Base-by-base conservation (phyloP, 2,113 vertebrate species). In the Tor tambroides region DNA sequence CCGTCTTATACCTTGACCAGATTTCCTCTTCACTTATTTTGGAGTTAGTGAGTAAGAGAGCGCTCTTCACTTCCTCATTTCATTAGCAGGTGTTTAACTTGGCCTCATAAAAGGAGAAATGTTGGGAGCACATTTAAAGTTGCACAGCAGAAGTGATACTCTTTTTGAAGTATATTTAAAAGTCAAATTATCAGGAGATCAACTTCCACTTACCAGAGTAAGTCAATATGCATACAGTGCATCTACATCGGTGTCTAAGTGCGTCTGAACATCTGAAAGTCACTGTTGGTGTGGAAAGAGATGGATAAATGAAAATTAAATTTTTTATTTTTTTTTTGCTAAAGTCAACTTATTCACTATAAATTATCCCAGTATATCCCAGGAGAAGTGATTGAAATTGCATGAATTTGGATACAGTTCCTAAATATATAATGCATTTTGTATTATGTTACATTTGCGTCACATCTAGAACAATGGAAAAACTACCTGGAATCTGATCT, bases 11-110 rank as follows among this genome's bases (percentile, higher is more conserved):
- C 80, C 88, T 63, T 61, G 78, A 87, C 67, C 85, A 84, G 87
- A 75, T 87, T 88, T 88, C 90, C 86, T 88, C 84, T 76, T 30
- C 41, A 71, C 85, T 88, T 85, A 85, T 87, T 91, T 86, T 88
- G 86, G 81, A 88, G 84, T 12, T 51, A 84, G 84, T 89, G 88
- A 86, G 80, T 91, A 87, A 88, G 82, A 85, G 46, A 32, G 32
- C 2, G 49, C 80, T 86, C 83, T 84, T 87, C 85, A 87, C 91
- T 91, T 92, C 91, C 90, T 89, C 86, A 87, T 89, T 88, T 88
- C 61, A 51, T 28, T 67, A 88, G 77, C 90, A 91, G 91, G 87
- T 90, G 90, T 90, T 88, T 83, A 43, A 32, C 49, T 46, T 17
- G 17, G 41, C 86, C 78, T 86, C 84, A 76, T 78, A 32, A 28